Evolutionary conservation across 1,140 invertebrate species (phyloP), one percentile per base, ranked within the genome.

Genomic region (Plutomurus gul): DNA sequence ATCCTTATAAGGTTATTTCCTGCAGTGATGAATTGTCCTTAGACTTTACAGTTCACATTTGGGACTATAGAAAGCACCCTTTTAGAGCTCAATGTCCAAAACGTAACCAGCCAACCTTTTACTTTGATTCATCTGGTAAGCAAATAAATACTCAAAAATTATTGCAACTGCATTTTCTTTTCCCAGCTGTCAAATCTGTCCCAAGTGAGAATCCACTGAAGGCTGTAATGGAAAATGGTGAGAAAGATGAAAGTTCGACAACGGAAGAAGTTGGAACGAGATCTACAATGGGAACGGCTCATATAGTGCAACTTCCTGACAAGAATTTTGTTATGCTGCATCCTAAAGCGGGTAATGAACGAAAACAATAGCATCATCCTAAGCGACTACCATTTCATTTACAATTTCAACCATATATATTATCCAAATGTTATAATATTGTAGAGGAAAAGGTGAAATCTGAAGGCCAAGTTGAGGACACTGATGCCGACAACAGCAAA

Each of bases 1-100:
- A 82, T 18, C 65, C 70, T 13, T 78, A 77, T 18, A 30, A 71
- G 22, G 37, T 83, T 10, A 76, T 83, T 13, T 76, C 78, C 25
- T 74, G 27, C 46, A 80, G 78, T 60, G 82, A 83, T 47, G 82
- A 83, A 60, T n/a, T 75, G 0, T 22, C 46, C 16, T 13, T n/a
- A 0, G 82, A 83, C 33, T 77, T 73, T 47, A 40, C 79, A 1
- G 30, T 83, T 16, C 82, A 82, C 30, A 43, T 82, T 51, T 83
- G 82, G 82, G 78, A 83, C 27, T 81, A 78, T 30, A 40, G 80
- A 5, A 20, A 80, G 4, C 51, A 83, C 47, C 78, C 78, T 11
- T 80, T 37, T 37, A 16, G 30, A 16, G 37, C 33, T 36, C 8
- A 4, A 3, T 18, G 39, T 18, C 70, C 70, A 8, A 72, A 43